Percentiles rank a stretch among this genome's conserved stretches.
Evolutionary conservation across 2,797 vertebrate species (phyloP).

Genomic region (Pseudotriccus pelzelni): DNA sequence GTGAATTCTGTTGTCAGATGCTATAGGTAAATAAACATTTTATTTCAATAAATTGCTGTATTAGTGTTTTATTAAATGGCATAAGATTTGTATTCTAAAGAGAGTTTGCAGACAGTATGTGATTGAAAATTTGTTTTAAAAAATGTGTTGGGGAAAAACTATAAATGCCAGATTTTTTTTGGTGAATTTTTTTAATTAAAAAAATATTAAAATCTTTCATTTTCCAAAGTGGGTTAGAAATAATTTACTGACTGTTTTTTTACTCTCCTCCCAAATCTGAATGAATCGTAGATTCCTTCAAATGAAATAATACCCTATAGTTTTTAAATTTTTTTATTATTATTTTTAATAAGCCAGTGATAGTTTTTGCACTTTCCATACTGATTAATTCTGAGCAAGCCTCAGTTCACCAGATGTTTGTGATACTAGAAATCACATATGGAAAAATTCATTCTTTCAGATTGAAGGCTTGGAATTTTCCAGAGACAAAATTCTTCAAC

Average conservation of each 20-base stretch:
- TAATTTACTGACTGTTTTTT: not conserved
- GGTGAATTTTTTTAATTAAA: not conserved
- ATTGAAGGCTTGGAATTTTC: not conserved
- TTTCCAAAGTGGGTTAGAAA: not conserved
- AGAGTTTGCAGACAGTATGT: not conserved
- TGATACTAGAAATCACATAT: not conserved
- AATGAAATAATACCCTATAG: not conserved
- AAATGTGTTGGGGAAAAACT: not conserved
- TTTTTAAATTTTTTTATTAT: not conserved
- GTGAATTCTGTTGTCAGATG: conserved; percentile 10
- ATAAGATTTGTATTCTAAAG: not conserved
- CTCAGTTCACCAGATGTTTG: not conserved
- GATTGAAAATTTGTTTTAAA: not conserved
- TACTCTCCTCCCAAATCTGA: not conserved
- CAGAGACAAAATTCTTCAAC: not conserved
- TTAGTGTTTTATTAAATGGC: not conserved
- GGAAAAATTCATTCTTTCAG: not conserved
- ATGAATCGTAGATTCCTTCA: not conserved
- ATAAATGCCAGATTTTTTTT: not conserved
- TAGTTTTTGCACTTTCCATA: not conserved
- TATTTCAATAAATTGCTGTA: conserved; percentile 1
- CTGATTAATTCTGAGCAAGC: not conserved
- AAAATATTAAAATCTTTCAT: not conserved
- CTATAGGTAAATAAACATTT: conserved; percentile 35
- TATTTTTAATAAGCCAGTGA: not conserved